Evolutionary conservation across 2,113 vertebrate genomes (phyloP), one percentile per base, ranked within the genome.

Genomic region (Tragelaphus imberbis): DNA sequence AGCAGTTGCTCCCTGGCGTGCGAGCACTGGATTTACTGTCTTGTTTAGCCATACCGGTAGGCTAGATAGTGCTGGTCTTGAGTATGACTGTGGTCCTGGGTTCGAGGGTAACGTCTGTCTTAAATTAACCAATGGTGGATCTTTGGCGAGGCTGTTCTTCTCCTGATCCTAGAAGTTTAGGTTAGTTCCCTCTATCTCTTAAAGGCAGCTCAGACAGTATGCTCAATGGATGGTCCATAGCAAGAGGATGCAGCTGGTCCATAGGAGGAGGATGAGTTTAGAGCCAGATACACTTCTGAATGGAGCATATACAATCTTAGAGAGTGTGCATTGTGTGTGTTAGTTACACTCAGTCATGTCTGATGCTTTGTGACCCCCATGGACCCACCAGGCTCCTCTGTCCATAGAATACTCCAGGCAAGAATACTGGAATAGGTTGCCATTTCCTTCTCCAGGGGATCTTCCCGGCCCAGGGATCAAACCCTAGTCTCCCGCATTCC

Each of bases 151-250:
- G 44, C 44, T 21, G 11, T 79, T 53, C n/a, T 21, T 68, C 27
- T 89, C 44, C 44, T 65, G 68, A 3, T 91, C 36, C 11, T 56
- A 28, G 21, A 68, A 12, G 33, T 59, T 40, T 13, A 61, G 47
- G n/a, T 84, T 79, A 10, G 6, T 59, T 87, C 14, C 14, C n/a
- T 75, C 21, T 63, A 2, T 19, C 30, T 80, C 56, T 55, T 51
- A 79, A 84, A 77, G 75, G n/a, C 23, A 51, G 68, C 7, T 30
- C 14, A 63, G 71, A 61, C 55, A 65, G 16, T 47, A 1, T 44
- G 56, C 13, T 12, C n/a, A 1, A 0, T 17, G 28, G 27, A 25
- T 59, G 17, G 23, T 11, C 55, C 5, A 0, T 16, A 21, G 63
- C 25, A 19, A 36, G 15, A 63, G 63, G 40, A 33, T 30, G 13